Evolutionary conservation across 2,797 vertebrate species (phyloP), one percentile per base, ranked within the genome.

Genomic region (Labroides dimidiatus): DNA sequence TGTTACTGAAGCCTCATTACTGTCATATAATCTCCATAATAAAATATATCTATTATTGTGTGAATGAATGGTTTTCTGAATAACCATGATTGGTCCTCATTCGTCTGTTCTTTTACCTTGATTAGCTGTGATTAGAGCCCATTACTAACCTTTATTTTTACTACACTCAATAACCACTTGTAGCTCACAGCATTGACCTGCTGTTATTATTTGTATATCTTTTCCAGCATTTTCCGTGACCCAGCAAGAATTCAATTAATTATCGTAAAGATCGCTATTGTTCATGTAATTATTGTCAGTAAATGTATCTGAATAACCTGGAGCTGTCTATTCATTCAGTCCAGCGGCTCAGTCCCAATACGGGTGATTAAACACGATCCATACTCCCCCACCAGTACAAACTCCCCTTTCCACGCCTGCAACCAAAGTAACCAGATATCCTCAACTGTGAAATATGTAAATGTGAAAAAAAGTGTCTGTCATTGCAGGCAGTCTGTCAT

Each of bases 401-500:
- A 63, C 64, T 80, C 55, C 19, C 16, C 45, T 78, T 72, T 76
- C 54, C 37, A 59, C 68, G 69, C 77, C 72, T 72, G 36, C 50
- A 81, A 77, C 70, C 81, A 81, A 76, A 83, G 69, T 80, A 82
- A 83, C 50, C 0, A 81, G 72, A 89, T 76, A 75, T 80, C 56
- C 65, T 76, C 70, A 71, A 68, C 61, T 80, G 81, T 76, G 78
- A 89, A 87, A 87, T 78, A 76, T 85, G 70, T 80, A 82, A 74
- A 77, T 80, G 71, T 56, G 41, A 60, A 71, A 78, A 69, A 72
- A 69, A 49, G 48, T 36, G 77, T 72, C 68, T 62, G 70, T 76
- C 81, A 79, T 86, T 89, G 80, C 71, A 86, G 75, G 71, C 78
- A 83, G 70, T 87, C 81, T 87, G 87, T 89, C 86, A 86, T 81